Percentiles rank a stretch among this genome's conserved stretches.
These are phyloP conservation scores for Gymnoscopelus microlampas DNA, from an alignment of 2,797 vertebrate genomes.

Conservation along the genomic window DNA sequence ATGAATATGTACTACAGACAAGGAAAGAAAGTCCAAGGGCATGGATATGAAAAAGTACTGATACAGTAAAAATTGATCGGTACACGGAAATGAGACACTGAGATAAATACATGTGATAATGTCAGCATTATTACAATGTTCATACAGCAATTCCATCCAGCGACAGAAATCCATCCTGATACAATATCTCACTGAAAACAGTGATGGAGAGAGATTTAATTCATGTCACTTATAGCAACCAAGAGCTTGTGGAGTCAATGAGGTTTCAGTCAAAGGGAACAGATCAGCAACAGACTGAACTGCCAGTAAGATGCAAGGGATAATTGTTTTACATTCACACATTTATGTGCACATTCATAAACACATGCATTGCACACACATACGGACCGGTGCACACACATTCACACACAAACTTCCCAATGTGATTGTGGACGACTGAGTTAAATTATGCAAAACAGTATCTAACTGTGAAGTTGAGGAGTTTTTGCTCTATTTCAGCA, in stretches of 20 bases:
- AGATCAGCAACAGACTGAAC: conserved; percentile 38
- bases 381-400: neutral
- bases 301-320: neutral
- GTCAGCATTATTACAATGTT: conserved; percentile 12
- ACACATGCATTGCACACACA: neutral
- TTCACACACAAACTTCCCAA: neutral
- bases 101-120: too few species aligned
- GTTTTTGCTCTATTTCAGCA: too few species aligned
- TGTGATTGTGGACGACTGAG: too few species aligned
- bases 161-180: conserved; percentile 46
- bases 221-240: conserved; percentile 93
- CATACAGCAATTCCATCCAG: conserved; percentile 21
- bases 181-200: conserved; percentile 68
- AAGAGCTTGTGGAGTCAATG: conserved; percentile 86
- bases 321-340: neutral
- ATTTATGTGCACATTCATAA: neutral
- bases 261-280: conserved; percentile 73
- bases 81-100: too few species aligned
- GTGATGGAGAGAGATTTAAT: conserved; percentile 64
- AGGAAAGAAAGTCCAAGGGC: too few species aligned
- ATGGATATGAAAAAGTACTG: too few species aligned
- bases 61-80: too few species aligned
- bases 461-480: too few species aligned
- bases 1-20: too few species aligned
- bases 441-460: too few species aligned